phyloP scores from a whole-genome alignment of 2,797 vertebrate genomes.

The Pseudochromis fuscus region DNA sequence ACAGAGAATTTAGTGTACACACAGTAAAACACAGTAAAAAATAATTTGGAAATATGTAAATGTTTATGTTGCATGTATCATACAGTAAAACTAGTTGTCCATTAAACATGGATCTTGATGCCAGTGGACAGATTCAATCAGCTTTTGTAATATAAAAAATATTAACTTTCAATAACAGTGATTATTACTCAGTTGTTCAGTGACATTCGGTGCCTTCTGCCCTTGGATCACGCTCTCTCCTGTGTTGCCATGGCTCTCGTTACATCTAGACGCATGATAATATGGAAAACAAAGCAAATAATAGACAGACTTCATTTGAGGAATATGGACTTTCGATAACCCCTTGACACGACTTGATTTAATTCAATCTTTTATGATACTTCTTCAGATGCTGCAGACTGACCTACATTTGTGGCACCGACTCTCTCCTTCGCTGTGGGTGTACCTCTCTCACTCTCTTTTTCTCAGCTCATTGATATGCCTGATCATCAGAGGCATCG shows the following conservation, averaged over 20 bases:
- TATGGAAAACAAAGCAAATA: slow-evolving; percentile 2
- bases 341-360: slow-evolving; percentile 55
- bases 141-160: neutral
- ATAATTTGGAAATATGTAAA: too few species aligned
- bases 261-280: slow-evolving; percentile 5
- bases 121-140: neutral
- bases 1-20: neutral
- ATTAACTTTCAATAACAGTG: neutral
- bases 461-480: slow-evolving; percentile 80
- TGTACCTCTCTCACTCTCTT: slow-evolving; percentile 44
- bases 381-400: slow-evolving; percentile 56
- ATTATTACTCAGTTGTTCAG: neutral
- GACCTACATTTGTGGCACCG: slow-evolving; percentile 68
- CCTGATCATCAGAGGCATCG: slow-evolving; percentile 77
- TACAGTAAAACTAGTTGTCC: neutral
- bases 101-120: neutral
- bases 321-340: slow-evolving; percentile 29
- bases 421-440: slow-evolving; percentile 34
- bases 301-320: neutral
- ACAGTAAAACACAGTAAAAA: too few species aligned
- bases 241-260: slow-evolving; percentile 40
- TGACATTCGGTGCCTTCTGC: slow-evolving; percentile 12
- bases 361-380: slow-evolving; percentile 46
- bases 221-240: slow-evolving; percentile 8
- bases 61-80: too few species aligned